Evolutionary conservation across 2,113 vertebrate genomes (phyloP).

Genomic region (Megaleporinus macrocephalus): DNA sequence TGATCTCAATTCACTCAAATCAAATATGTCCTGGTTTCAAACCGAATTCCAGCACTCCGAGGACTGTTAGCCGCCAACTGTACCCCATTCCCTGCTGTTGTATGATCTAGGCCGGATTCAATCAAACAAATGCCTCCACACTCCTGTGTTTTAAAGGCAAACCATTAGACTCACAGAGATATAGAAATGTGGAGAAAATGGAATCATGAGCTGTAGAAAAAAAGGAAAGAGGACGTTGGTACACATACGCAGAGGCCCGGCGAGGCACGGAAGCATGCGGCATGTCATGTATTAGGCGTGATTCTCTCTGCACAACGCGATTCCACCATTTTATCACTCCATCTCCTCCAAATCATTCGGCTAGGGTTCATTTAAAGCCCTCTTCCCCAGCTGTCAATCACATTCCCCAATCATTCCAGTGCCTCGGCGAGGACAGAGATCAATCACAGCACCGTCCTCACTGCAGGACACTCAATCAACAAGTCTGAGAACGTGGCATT

Average conservation of each 20-base stretch:
- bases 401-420: conserved; percentile 40
- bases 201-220: background rate
- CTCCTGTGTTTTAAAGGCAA: background rate
- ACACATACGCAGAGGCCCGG: background rate
- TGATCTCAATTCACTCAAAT: background rate
- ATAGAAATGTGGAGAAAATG: background rate
- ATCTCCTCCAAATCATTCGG: conserved; percentile 42
- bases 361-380: conserved; percentile 39
- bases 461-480: conserved; percentile 51
- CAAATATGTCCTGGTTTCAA: background rate
- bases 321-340: conserved; percentile 33
- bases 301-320: conserved; percentile 17
- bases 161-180: background rate
- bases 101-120: conserved; percentile 9
- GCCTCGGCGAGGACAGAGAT: conserved; percentile 62
- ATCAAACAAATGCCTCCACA: conserved; percentile 9
- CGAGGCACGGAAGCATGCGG: conserved; percentile 8
- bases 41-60: conserved; percentile 3
- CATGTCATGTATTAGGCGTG: conserved; percentile 9
- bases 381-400: conserved; percentile 44
- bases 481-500: conserved; percentile 69
- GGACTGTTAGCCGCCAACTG: background rate
- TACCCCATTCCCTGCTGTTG: background rate
- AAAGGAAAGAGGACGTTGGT: background rate
- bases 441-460: conserved; percentile 65